phyloP scores from a whole-genome alignment of 2,797 vertebrate genomes.

The Chelidonichthys spinosus region DNA sequence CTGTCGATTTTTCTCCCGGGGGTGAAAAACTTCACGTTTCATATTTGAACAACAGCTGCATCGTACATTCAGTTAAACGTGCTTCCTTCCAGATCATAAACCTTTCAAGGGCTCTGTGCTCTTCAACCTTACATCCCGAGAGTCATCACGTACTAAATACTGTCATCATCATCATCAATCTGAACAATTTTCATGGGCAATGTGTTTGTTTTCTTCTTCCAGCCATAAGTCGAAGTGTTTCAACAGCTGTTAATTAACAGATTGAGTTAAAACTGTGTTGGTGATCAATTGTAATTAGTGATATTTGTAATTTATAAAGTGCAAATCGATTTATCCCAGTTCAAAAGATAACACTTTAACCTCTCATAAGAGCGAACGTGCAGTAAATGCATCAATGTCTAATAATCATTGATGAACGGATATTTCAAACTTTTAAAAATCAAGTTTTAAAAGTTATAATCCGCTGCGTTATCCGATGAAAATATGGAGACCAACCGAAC shows the following conservation, averaged over 20 bases:
- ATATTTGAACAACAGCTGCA: conserved; percentile 55
- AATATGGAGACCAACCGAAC: background rate
- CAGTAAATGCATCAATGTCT: conserved; percentile 3
- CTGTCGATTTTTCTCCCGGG: conserved; percentile 22
- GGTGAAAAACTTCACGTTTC: conserved; percentile 23
- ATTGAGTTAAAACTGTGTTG: conserved; percentile 21
- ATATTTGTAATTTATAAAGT: conserved; percentile 21
- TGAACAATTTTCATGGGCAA: conserved; percentile 18
- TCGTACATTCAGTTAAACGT: conserved; percentile 53
- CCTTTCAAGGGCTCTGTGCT: conserved; percentile 37
- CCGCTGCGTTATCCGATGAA: background rate
- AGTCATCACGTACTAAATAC: conserved; percentile 50
- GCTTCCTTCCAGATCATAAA: conserved; percentile 35
- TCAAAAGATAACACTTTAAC: background rate
- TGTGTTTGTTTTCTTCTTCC: background rate
- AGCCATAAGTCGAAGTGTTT: conserved; percentile 19
- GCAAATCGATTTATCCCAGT: background rate
- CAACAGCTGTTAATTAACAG: conserved; percentile 43
- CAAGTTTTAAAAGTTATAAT: background rate
- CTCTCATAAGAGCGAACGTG: conserved; percentile 3
- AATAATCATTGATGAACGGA: background rate
- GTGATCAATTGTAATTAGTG: conserved; percentile 32
- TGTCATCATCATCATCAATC: conserved; percentile 55
- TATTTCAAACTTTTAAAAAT: conserved; percentile 16
- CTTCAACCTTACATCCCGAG: conserved; percentile 18